phyloP scores from a whole-genome alignment of 2,113 vertebrate genomes.

The Hippocampus abdominalis region DNA sequence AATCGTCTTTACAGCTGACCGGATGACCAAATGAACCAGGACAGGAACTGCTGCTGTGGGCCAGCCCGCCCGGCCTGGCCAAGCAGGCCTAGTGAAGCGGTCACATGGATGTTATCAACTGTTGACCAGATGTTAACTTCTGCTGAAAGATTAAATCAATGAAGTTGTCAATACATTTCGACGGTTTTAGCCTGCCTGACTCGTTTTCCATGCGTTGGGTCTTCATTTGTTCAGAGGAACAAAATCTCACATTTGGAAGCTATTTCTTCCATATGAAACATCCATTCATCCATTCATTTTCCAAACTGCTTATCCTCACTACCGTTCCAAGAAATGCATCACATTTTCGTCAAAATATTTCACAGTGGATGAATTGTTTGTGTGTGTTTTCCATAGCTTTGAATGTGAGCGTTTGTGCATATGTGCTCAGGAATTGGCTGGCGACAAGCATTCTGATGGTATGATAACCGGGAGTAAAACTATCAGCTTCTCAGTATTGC shows the following conservation, averaged over 20 bases:
- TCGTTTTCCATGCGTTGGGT: no score
- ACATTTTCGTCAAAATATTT: not conserved
- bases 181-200: not conserved
- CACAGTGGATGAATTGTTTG: not conserved
- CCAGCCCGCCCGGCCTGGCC: conserved; percentile 70
- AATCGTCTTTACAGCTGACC: conserved; percentile 79
- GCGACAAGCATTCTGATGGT: no score
- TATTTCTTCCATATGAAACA: not conserved
- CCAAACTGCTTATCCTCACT: no score
- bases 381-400: not conserved
- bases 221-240: not conserved
- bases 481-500: no score
- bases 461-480: no score
- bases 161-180: not conserved
- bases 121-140: not conserved
- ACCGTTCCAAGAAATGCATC: not conserved
- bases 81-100: conserved; percentile 66
- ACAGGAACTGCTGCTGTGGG: conserved; percentile 75
- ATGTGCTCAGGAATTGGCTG: no score
- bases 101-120: conserved; percentile 57
- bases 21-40: conserved; percentile 77
- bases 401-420: no score
- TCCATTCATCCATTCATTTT: no score
- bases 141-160: not conserved
- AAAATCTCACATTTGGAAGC: not conserved